Evolutionary conservation across 2,113 vertebrate species (phyloP).

Genomic region (Puntigrus tetrazona): DNA sequence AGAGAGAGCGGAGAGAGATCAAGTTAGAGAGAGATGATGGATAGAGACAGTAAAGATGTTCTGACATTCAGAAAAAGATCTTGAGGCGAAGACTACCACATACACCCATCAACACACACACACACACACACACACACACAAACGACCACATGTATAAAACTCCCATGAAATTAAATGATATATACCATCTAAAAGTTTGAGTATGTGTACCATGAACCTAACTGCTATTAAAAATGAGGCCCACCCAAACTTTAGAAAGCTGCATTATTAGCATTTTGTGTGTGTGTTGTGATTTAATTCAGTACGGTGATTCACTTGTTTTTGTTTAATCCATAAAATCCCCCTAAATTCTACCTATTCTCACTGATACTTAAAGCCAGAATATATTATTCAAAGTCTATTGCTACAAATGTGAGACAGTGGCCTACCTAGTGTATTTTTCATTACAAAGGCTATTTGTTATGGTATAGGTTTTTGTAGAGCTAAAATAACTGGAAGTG

Average conservation of each 20-base stretch:
- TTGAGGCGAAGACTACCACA: background rate
- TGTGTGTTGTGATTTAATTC: background rate
- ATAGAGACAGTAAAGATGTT: background rate
- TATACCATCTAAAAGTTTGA: background rate
- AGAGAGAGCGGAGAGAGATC: background rate
- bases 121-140: background rate
- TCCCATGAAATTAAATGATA: background rate
- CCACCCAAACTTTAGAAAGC: background rate
- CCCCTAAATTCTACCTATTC: background rate
- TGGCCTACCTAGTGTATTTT: background rate
- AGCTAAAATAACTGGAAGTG: background rate
- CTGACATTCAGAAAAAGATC: constrained; percentile 10
- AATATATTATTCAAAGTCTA: no score
- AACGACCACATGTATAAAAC: background rate
- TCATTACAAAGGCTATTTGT: background rate
- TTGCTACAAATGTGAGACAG: background rate
- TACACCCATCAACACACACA: background rate
- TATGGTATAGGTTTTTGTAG: background rate
- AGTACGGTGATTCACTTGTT: no score
- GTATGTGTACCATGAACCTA: background rate
- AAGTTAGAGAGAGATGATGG: constrained; percentile 6
- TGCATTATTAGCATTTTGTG: background rate
- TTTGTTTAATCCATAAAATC: no score
- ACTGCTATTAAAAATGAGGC: background rate
- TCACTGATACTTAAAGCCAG: background rate